Conservation (phyloP, 1,140 invertebrate genomes). For the Colletes gigas region DNA sequence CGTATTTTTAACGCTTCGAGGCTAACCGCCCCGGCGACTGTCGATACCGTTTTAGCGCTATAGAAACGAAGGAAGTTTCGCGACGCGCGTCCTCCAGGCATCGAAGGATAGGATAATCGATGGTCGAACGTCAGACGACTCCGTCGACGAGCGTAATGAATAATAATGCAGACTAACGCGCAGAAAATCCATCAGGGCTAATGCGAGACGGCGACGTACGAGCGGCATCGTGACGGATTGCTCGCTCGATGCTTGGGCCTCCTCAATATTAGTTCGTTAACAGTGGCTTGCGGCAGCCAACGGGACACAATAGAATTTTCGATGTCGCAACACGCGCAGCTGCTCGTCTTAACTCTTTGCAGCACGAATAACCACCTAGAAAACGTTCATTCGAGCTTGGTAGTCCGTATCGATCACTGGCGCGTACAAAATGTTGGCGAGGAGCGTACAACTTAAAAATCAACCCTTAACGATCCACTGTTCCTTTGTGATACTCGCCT, state of each 20-base stretch:
- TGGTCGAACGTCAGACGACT: conserved; percentile 6
- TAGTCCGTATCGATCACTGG: no score
- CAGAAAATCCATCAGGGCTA: conserved; percentile 18
- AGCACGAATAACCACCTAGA: no score
- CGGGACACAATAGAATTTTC: conserved; percentile 50
- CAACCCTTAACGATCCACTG: no score
- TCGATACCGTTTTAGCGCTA: background rate
- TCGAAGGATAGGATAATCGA: conserved; percentile 7
- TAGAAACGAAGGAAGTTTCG: background rate
- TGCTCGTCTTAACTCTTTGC: no score
- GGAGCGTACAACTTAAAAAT: no score
- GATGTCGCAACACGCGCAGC: conserved; percentile 15
- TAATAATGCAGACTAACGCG: conserved; percentile 19
- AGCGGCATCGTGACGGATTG: conserved; percentile 3
- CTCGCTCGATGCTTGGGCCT: background rate
- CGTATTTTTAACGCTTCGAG: no score
- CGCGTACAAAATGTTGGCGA: no score
- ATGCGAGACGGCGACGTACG: conserved; percentile 6
- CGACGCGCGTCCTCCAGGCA: background rate
- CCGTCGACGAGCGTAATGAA: background rate
- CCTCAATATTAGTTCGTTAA: conserved; percentile 43
- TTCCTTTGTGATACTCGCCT: no score
- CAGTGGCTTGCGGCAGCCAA: background rate
- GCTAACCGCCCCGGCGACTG: no score
- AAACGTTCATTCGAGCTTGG: no score